Evolutionary conservation across 2,113 vertebrate genomes (phyloP).

Genomic region (Balaeniceps rex): DNA sequence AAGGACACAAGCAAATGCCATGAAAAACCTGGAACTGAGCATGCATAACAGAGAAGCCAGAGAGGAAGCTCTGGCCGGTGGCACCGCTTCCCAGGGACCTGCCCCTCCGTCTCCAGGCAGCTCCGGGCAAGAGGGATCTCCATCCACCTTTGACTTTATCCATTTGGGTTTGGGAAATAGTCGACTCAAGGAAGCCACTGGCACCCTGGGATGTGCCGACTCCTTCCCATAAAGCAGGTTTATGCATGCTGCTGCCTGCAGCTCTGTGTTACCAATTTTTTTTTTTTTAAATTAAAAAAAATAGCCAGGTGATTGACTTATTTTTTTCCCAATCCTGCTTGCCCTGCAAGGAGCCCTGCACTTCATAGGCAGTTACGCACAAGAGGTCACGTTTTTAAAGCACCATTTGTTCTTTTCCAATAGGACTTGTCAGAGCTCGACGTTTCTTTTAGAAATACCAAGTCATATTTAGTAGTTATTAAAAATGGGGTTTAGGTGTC

Average conservation of each 20-base stretch:
- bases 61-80: not conserved
- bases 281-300: not conserved
- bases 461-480: not conserved
- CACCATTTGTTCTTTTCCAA: not conserved
- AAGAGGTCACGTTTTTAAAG: not conserved
- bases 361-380: not conserved
- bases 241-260: not conserved
- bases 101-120: not conserved
- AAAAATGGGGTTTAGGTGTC: not conserved
- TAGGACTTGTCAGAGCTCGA: not conserved
- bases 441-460: not conserved
- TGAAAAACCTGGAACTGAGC: constrained; percentile 18
- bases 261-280: not conserved
- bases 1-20: not conserved
- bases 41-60: constrained; percentile 30
- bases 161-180: not conserved
- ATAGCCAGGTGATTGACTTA: not conserved
- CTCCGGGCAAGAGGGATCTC: not conserved
- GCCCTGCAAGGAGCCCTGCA: not conserved
- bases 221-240: not conserved
- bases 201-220: not conserved
- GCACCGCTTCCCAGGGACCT: not conserved
- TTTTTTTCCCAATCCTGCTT: not conserved
- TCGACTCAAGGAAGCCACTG: not conserved
- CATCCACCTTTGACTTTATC: not conserved